Evolutionary conservation across 2,113 vertebrate species (phyloP), one percentile per base, ranked within the genome.

Genomic region (Nannobrachium achirus): DNA sequence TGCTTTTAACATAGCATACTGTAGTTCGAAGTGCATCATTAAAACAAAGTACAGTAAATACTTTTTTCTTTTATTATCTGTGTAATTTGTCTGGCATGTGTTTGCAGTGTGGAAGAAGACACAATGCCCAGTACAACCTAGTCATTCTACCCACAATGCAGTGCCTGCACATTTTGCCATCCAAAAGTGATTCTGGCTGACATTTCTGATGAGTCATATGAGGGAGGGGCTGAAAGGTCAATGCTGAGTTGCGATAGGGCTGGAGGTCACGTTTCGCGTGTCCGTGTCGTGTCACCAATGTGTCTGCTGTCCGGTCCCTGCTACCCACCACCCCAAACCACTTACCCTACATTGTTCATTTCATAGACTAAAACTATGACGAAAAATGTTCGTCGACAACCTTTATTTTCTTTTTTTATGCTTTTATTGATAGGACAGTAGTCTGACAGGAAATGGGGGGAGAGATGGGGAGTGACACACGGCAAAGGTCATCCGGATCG

Each of bases 121-220:
- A n/a, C n/a, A n/a, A n/a, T n/a, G n/a, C n/a, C n/a, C 1, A 2
- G 25, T 33, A 33, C 25, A 33, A 33, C 25, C 25, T 33, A 33
- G 25, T 33, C 25, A 33, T 33, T 33, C 7, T 52, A 40, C 33
- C 42, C n/a, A 7, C 9, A 10, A 10, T n/a, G 20, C 8, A 57
- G 44, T 14, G 18, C 60, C 42, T 72, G 39, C 16, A 25, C 4
- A 38, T 50, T 73, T 19, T 70, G 66, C 4, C 18, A n/a, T n/a
- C 50, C 56, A 56, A 57, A 79, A 59, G 66, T 33, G 60, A 18
- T 33, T 19, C 40, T 4, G 25, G 25, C 25, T 3, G 25, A 42
- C 25, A 82, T 82, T n/a, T 80, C 38, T 65, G 55, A 72, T 48
- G 75, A 79, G 75, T 77, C 78, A 72, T 53, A 48, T 69, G 18